Base-by-base conservation (phyloP, 2,797 vertebrate genomes). In the Naso thynnoides region DNA sequence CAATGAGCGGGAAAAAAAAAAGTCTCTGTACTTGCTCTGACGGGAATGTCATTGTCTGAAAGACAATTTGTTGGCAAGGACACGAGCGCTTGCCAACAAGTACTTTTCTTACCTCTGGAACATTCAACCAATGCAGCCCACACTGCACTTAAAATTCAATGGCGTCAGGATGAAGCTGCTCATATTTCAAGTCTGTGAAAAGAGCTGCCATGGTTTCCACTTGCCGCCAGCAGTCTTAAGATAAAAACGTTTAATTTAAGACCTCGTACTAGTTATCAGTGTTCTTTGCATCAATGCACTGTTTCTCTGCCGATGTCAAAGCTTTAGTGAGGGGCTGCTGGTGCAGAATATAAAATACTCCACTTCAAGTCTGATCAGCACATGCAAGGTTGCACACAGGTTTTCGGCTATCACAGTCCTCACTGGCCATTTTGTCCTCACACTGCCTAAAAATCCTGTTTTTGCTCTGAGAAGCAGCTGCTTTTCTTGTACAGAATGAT, bases 41-140 rank as follows among this genome's bases (percentile, higher is more conserved):
- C 23, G 23, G 15, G n/a, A 59, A 42, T 13, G 48, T 53, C 52
- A 23, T 18, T 47, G 27, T 45, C 50, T 57, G 21, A 0, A 0
- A 50, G 45, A 54, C 21, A 23, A 36, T 57, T 42, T 62, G 26
- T 52, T 60, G 36, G 38, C 39, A 74, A 48, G 33, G 60, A 57
- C 52, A 66, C 45, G 8, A 42, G 45, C 2, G 11, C n/a, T 50
- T 24, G 33, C 33, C 33, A 36, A 36, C 33, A 36, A 36, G 33
- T 36, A 36, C 33, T 49, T 45, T 45, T 23, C 36, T 68, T 11
- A 57, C 53, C 48, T 38, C 26, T n/a, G 24, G 44, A 18, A 58
- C 33, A 36, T 70, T 24, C 55, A 55, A 39, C 38, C 38, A 6
- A 8, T 13, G 27, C 10, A 45, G 41, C 39, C 11, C n/a, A 47